Evolutionary conservation across 2,113 vertebrate species (phyloP), one percentile per base, ranked within the genome.

Genomic region (Erpornis zantholeuca): DNA sequence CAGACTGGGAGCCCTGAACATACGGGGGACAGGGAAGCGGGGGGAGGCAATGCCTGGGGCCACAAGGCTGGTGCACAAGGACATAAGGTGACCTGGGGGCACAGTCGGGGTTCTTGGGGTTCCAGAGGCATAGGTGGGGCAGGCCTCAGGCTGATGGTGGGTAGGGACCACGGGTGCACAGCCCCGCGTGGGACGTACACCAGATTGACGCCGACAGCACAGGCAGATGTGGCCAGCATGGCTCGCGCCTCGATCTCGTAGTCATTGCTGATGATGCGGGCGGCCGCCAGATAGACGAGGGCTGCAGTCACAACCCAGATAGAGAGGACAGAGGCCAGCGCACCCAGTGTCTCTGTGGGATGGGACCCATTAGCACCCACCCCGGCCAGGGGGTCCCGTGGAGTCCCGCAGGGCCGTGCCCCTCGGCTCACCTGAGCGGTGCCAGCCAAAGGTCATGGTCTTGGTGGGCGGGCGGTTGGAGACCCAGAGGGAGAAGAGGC

Each of bases 401-500:
- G 53, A 20, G 24, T 45, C 2, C 45, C 0, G 2, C 28, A 3
- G 29, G 70, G 47, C 40, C 0, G 0, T 11, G 25, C 19, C 16
- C 44, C 35, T 17, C 38, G 0, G 52, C 79, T 98, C 95, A 99
- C 99, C 99, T 65, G 99, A 99, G 96, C 99, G 98, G 95, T 99
- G 99, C 99, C 99, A 99, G 42, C 99, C 99, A 2, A 98, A 99
- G 93, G 96, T 99, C 99, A 99, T 99, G 86, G 96, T 98, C 93
- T 98, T 99, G 82, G 99, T 99, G 88, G 99, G 98, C 0, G 99
- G 98, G 20, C 98, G 98, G 65, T 98, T 98, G 28, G 99, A 99
- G 91, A 99, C 98, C 99, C 99, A 99, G 57, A 99, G 98, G 57
- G 99, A 99, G 97, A 99, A 99, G 86, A 99, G 98, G 95, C 99